Conservation (phyloP, 2,888 invertebrate species). For the Eupithecia insigniata region DNA sequence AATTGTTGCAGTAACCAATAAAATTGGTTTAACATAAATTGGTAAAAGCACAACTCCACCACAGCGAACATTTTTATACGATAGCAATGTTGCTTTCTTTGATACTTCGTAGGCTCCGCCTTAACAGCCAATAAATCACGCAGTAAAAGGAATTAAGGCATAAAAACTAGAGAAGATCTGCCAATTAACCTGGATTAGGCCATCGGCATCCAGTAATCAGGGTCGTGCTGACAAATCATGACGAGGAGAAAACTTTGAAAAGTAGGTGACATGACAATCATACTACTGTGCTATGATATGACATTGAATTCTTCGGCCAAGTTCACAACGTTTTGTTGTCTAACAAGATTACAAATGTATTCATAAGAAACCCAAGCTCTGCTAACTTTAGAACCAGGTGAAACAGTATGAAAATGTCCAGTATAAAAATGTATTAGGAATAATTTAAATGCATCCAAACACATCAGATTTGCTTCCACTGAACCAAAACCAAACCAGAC, state of each 20-base stretch:
- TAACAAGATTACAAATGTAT: background rate
- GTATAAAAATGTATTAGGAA: background rate
- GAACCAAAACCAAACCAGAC: no score
- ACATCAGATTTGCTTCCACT: no score
- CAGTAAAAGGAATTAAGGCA: constrained; percentile 34
- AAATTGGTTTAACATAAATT: background rate
- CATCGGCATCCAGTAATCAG: constrained; percentile 51
- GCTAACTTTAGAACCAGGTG: background rate
- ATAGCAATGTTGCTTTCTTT: constrained; percentile 2
- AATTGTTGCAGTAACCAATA: background rate
- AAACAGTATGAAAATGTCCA: background rate
- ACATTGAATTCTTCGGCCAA: constrained; percentile 1
- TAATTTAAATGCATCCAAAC: background rate
- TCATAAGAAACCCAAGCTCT: background rate
- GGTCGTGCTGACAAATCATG: constrained; percentile 46
- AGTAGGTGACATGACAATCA: constrained; percentile 17
- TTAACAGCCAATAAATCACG: constrained; percentile 46
- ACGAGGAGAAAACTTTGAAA: constrained; percentile 34
- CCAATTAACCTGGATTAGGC: constrained; percentile 56
- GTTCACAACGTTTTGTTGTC: background rate
- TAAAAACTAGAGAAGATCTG: constrained; percentile 47
- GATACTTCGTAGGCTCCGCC: constrained; percentile 9
- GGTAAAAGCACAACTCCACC: background rate
- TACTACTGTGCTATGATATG: background rate
- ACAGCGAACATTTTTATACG: background rate